Percentiles rank a stretch among this genome's conserved stretches.
phyloP scores from a whole-genome alignment of 2,888 invertebrate species.

The Diarsia rubi region DNA sequence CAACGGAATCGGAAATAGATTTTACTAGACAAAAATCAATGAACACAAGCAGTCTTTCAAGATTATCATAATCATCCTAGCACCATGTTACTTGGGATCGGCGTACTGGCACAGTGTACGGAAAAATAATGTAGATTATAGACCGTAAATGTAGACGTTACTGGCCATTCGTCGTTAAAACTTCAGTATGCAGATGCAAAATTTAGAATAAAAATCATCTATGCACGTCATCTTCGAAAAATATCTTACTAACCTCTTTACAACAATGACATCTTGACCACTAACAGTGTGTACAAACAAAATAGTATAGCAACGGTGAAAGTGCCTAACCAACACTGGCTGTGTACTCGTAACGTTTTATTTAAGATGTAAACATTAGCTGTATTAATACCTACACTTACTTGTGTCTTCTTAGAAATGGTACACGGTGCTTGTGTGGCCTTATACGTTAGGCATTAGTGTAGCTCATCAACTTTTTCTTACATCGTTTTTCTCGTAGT shows the following conservation, averaged over 20 bases:
- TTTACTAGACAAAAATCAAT: background rate
- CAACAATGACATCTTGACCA: constrained; percentile 44
- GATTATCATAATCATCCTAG: too few relatives aligned
- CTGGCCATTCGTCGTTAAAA: too few relatives aligned
- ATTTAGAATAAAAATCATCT: background rate
- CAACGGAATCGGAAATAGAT: too few relatives aligned
- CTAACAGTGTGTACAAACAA: constrained; percentile 39
- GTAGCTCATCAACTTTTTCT: background rate
- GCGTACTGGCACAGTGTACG: too few relatives aligned
- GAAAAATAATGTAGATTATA: too few relatives aligned
- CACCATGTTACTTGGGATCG: too few relatives aligned
- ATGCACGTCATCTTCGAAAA: background rate
- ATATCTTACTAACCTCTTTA: constrained; percentile 51
- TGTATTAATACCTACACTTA: background rate
- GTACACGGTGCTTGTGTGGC: background rate
- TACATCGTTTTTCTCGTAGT: background rate
- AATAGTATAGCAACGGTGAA: constrained; percentile 48
- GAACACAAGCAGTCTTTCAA: background rate
- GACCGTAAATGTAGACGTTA: background rate
- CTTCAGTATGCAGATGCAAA: too few relatives aligned
- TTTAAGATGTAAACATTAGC: constrained; percentile 54
- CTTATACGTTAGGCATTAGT: too few relatives aligned
- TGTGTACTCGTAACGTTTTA: constrained; percentile 31
- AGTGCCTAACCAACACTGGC: constrained; percentile 31
- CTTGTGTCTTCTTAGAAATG: background rate